A percentile compares a stretch with the other conserved stretches of the same genome.
Conservation (phyloP, 2,797 vertebrate species). For the Sarcoramphus papa region DNA sequence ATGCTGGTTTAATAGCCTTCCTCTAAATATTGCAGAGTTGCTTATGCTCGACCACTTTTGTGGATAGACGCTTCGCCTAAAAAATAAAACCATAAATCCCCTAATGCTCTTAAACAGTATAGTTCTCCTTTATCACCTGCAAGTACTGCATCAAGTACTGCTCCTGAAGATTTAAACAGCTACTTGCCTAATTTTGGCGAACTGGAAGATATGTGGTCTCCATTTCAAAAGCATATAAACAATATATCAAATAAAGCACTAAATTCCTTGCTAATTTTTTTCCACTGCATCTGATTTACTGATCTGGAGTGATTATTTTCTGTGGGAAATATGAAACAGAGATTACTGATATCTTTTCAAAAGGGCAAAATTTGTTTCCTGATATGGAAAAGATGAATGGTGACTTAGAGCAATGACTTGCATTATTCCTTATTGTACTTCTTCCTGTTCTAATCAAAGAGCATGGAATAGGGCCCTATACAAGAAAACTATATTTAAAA, state of each 20-base stretch:
- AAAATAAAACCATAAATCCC: not conserved
- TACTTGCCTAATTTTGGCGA: constrained; percentile 51
- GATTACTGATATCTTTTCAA: constrained; percentile 2
- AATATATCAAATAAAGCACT: constrained; percentile 19
- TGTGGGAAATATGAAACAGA: not conserved
- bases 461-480: not conserved
- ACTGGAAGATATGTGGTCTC: constrained; percentile 12
- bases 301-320: not conserved
- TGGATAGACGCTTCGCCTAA: not conserved
- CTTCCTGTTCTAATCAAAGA: not conserved
- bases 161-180: constrained; percentile 44
- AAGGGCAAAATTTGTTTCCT: not conserved
- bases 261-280: not conserved
- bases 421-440: not conserved
- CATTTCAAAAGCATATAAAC: constrained; percentile 44
- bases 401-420: not conserved
- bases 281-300: not conserved
- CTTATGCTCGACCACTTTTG: not conserved
- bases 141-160: constrained; percentile 18
- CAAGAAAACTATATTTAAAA: not conserved
- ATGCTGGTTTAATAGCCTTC: not conserved
- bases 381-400: not conserved
- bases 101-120: not conserved
- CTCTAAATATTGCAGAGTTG: not conserved
- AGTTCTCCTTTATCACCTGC: constrained; percentile 13